phyloP scores from a whole-genome alignment of 2,113 vertebrate genomes.

The Lophius piscatorius region DNA sequence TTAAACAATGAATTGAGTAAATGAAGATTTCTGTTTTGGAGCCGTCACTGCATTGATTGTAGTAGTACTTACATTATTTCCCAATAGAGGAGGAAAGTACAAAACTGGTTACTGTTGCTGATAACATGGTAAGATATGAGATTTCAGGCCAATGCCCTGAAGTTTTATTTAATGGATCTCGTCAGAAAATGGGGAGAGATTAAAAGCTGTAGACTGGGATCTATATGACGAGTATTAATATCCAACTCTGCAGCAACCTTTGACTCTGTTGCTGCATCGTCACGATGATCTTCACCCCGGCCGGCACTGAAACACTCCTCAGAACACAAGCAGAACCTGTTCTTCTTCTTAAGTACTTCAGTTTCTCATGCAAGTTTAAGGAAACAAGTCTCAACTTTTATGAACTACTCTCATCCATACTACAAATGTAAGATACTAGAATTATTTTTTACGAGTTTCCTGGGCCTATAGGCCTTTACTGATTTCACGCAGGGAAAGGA shows the following conservation, averaged over 20 bases:
- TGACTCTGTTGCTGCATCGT: slow-evolving; percentile 9
- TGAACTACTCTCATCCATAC: no score
- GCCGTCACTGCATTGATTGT: not conserved
- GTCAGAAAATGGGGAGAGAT: slow-evolving; percentile 1
- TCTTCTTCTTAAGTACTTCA: no score
- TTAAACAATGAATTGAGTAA: not conserved
- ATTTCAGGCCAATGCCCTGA: not conserved
- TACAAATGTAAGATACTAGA: no score
- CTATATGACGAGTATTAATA: slow-evolving; percentile 8
- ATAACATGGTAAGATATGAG: not conserved
- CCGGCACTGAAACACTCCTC: no score
- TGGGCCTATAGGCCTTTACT: no score
- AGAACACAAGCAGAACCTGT: no score
- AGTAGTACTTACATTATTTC: not conserved
- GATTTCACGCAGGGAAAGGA: no score
- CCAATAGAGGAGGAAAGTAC: not conserved
- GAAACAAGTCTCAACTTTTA: no score
- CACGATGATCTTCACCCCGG: slow-evolving; percentile 5
- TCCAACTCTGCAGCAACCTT: slow-evolving; percentile 14
- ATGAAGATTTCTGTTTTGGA: slow-evolving; percentile 11
- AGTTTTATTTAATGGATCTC: not conserved
- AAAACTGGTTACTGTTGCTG: not conserved
- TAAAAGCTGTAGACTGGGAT: slow-evolving; percentile 1
- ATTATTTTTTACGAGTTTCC: no score
- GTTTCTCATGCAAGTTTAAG: no score